Evolutionary conservation across 2,888 invertebrate species (phyloP), one percentile per base, ranked within the genome.

Genomic region (Rotaria magnacalcarata): DNA sequence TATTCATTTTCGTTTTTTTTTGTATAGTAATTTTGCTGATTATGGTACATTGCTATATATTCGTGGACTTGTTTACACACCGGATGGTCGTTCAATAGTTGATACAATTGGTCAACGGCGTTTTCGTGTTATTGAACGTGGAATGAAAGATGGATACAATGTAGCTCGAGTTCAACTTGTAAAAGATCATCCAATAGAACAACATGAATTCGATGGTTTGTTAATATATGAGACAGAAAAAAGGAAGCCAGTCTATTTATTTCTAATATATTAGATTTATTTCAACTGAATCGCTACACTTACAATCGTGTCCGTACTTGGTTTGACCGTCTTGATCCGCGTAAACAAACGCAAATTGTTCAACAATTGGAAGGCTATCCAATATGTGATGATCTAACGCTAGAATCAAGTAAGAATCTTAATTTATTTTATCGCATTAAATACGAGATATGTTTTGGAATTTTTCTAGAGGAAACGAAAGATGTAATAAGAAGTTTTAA

Each of bases 11-110:
- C 34, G 1, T 27, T 67, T 7, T 34, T 10, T 60, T 52, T n/a
- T 52, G 8, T 21, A 14, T 80, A 80, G 80, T 7, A 47, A 47
- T 24, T 80, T 80, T 90, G 94, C 94, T 0, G 94, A 94, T 87
- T 94, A 93, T 89, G 96, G 96, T 60, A 96, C 95, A 88, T 93
- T 96, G 89, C 90, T 96, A 88, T 95, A 96, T 91, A 94, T 96
- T 47, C 93, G 94, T 87, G 95, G 96, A 90, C 94, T 96, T 88
- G 94, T 96, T 8, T 93, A 94, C 87, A 92, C 96, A 88, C 94
- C 94, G 87, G 95, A 96, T 90, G 96, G 96, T 2, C 93, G 95
- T 87, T 94, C 95, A 74, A 94, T 96, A 87, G 92, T 96, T n/a
- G 94, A 95, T 87, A 95, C 96, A 0, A 93, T 96, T 10, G 96